Base-by-base conservation (phyloP, 2,797 vertebrate genomes). In the Propithecus perrieri region DNA sequence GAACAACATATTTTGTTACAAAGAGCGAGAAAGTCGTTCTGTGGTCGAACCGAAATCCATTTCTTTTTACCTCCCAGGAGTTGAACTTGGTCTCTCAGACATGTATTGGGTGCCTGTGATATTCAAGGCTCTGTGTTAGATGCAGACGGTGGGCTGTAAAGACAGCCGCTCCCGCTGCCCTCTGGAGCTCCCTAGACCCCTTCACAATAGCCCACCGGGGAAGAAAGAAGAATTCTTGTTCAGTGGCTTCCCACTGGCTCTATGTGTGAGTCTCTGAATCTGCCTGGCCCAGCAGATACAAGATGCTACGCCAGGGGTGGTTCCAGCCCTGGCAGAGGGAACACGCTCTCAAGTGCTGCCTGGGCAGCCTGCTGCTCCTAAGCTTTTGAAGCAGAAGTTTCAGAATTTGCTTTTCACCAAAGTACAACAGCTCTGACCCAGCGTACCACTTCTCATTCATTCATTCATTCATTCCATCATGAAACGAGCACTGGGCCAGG, bases 41-140 rank as follows among this genome's bases (percentile, higher is more conserved):
- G n/a, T 50, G 85, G 93, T 63, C 69, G 50, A 94, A 33, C 41
- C 53, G 65, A 94, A 71, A 72, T 90, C 46, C n/a, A 48, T 85
- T 84, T 85, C 41, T 59, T 65, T 26, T 76, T 55, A 18, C n/a
- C 76, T 80, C 46, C 61, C 3, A 20, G 26, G n/a, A 59, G 65
- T 20, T 35, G 22, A 41, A 14, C 35, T 81, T 17, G 18, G 41
- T 78, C 57, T 75, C 75, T 43, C 22, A 43, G 87, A 38, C 0
- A 33, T 55, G 24, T 75, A 38, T 61, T n/a, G 38, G 61, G 33
- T 43, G 7, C 10, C n/a, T 87, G 14, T 15, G 18, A 46, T 75
- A 13, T 75, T 72, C 33, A 43, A 13, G 57, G n/a, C 20, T 91
- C 17, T 30, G 50, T 75, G 61, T 69, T 91, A 43, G 50, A 50